phyloP scores from a whole-genome alignment of 2,797 vertebrate species.

The Apodemus agrarius region DNA sequence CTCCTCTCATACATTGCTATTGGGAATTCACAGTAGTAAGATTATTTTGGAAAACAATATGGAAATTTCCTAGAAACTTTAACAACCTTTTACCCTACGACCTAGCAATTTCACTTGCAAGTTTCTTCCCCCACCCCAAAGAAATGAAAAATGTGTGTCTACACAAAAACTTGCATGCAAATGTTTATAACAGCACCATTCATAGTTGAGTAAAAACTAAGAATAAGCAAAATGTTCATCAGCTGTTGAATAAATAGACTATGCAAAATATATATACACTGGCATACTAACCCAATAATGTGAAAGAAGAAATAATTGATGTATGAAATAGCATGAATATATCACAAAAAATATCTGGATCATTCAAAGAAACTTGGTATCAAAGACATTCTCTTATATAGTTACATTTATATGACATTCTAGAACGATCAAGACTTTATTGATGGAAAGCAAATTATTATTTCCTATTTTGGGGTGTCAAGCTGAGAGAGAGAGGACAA shows the following conservation, averaged over 20 bases:
- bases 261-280: not conserved
- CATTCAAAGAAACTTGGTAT: not conserved
- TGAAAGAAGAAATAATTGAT: not conserved
- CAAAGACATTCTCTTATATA: not conserved
- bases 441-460: not conserved
- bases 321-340: not conserved
- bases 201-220: conserved; percentile 8
- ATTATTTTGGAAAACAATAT: not conserved
- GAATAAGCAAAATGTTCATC: not conserved
- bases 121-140: not conserved
- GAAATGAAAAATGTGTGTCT: not conserved
- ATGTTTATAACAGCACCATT: not conserved
- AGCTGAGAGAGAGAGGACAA: not conserved
- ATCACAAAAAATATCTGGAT: not conserved
- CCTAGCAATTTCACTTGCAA: not conserved
- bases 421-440: not conserved
- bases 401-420: not conserved
- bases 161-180: not conserved
- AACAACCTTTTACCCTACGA: not conserved
- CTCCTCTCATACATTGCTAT: not conserved
- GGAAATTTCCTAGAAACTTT: conserved; percentile 9
- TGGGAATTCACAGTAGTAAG: not conserved
- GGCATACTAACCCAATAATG: not conserved
- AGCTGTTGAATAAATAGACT: not conserved
- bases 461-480: not conserved